Evolutionary conservation across 2,797 vertebrate species (phyloP).

Genomic region (Ibycter americanus): DNA sequence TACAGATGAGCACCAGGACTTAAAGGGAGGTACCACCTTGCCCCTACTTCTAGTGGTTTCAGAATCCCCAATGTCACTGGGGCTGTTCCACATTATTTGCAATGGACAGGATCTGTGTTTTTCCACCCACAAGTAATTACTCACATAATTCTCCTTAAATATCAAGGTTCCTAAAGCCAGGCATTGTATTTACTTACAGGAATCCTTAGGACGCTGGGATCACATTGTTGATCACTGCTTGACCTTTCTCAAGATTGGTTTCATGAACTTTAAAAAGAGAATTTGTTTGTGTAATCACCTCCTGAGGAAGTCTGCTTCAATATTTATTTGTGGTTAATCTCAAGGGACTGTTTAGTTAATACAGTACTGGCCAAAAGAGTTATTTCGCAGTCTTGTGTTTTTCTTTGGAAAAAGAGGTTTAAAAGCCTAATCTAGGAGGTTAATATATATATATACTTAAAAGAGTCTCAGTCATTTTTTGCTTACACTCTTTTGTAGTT

Average conservation of each 20-base stretch:
- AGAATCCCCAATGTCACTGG: neutral
- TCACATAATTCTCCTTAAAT: constrained; percentile 24
- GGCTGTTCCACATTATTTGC: neutral
- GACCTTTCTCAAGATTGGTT: constrained; percentile 70
- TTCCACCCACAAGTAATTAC: constrained; percentile 38
- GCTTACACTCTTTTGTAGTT: constrained; percentile 5
- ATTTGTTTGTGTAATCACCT: constrained; percentile 69
- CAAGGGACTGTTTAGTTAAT: constrained; percentile 59
- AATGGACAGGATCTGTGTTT: neutral
- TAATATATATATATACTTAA: neutral
- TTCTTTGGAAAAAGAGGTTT: constrained; percentile 12
- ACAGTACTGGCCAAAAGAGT: constrained; percentile 21
- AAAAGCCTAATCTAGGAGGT: constrained; percentile 34
- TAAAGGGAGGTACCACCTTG: neutral
- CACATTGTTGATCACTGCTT: constrained; percentile 38
- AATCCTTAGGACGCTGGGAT: constrained; percentile 31
- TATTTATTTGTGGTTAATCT: constrained; percentile 61
- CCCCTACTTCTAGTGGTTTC: neutral
- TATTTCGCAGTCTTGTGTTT: constrained; percentile 24
- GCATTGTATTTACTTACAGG: constrained; percentile 24
- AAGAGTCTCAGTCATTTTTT: constrained; percentile 14
- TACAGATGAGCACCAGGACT: neutral
- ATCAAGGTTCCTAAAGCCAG: constrained; percentile 17
- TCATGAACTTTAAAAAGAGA: constrained; percentile 65
- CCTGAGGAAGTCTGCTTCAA: constrained; percentile 30